phyloP scores from a whole-genome alignment of 1,140 invertebrate genomes.

The Galendromus occidentalis region DNA sequence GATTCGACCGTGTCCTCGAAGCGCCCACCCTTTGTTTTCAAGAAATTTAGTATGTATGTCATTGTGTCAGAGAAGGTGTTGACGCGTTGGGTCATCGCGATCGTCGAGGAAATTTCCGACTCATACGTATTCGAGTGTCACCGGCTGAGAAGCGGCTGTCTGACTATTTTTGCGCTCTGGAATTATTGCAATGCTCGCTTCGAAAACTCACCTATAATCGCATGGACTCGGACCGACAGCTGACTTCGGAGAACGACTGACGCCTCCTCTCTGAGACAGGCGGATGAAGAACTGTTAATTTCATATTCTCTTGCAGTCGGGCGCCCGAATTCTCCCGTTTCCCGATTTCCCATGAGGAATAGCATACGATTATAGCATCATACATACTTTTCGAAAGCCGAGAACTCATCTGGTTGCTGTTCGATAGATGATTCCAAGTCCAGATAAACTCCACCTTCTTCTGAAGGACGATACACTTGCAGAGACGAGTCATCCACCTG shows the following conservation, averaged over 20 bases:
- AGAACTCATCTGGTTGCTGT: slow-evolving; percentile 86
- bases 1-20: too few relatives aligned
- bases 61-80: too few relatives aligned
- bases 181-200: too few relatives aligned
- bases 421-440: slow-evolving; percentile 82
- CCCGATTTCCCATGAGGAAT: not conserved
- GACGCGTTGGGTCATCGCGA: too few relatives aligned
- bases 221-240: slow-evolving; percentile 83
- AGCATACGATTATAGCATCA: slow-evolving; percentile 9
- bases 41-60: too few relatives aligned
- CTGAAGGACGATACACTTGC: slow-evolving; percentile 74
- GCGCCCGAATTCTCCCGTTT: not conserved
- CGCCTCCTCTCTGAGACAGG: slow-evolving; percentile 69
- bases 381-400: slow-evolving; percentile 84
- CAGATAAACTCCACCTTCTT: slow-evolving; percentile 85
- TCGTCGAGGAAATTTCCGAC: too few relatives aligned
- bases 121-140: too few relatives aligned
- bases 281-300: slow-evolving; percentile 39
- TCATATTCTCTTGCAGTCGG: not conserved
- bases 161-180: too few relatives aligned
- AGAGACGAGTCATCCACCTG: slow-evolving; percentile 88
- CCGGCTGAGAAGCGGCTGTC: too few relatives aligned
- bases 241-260: slow-evolving; percentile 83
- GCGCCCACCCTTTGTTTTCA: too few relatives aligned
- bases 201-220: slow-evolving; percentile 74